Base-by-base conservation (phyloP, 2,113 vertebrate genomes). In the Daboia siamensis region DNA sequence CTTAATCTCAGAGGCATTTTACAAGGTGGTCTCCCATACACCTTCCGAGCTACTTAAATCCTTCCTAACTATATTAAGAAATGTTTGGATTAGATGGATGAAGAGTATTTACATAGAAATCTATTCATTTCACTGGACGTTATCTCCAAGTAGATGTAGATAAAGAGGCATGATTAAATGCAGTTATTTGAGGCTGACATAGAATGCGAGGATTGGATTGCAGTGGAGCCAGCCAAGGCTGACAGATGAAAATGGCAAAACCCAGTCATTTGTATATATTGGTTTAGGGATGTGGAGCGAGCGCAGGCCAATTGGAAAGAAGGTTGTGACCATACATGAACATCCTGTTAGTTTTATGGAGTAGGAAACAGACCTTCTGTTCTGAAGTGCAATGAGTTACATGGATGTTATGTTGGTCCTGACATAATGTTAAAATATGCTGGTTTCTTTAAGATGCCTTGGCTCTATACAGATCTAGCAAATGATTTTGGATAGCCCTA, bases 401-500 rank as follows among this genome's bases (percentile, higher is more conserved):
- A 85, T 0, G 0, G 86, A 39, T 87, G 87, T 86, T 91, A 52
- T 91, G 33, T 2, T 57, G 61, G 29, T 6, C 39, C 61, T 29
- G 92, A 93, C 55, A 93, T 89, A 54, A 80, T 56, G 33, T 26
- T 46, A 91, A 91, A 92, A 94, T 24, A 88, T 56, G 15, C 33
- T 11, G 69, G 33, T 59, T 74, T 91, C 91, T 95, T 92, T 0
- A 0, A 91, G 48, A 93, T 57, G 90, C 12, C 23, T 20, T 52
- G 29, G 88, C 39, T 69, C 8, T 6, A 88, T 64, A 46, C 13
- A 57, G n/a, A 94, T 94, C 90, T 89, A 94, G 57, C 17, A 33
- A 91, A 92, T 26, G 61, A 88, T 86, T 61, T 90, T 74, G 69
- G 84, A 21, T 55, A 93, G 92, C 93, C 95, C 1, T 93, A 92